A percentile compares a stretch with the other conserved stretches of the same genome.
These are phyloP conservation scores for Paramormyrops kingsleyae DNA, from an alignment of 2,113 vertebrate genomes.

Conservation along the genomic window DNA sequence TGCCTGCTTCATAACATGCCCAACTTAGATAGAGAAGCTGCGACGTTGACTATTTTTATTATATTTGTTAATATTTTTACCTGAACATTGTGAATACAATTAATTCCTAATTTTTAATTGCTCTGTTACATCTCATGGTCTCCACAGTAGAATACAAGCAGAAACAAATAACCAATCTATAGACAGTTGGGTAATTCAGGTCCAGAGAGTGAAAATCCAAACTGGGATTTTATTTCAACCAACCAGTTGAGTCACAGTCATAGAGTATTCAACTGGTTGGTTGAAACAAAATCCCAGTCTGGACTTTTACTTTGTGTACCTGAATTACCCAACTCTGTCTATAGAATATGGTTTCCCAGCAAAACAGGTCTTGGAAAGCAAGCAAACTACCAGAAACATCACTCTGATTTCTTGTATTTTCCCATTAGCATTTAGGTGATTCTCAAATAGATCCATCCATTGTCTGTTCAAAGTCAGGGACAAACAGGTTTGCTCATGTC, in stretches of 20 bases:
- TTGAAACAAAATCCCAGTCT: too few relatives aligned
- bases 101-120: neutral
- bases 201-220: too few relatives aligned
- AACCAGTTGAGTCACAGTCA: too few relatives aligned
- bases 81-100: neutral
- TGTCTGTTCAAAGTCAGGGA: neutral
- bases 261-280: too few relatives aligned
- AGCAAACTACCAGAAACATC: neutral
- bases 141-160: neutral
- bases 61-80: neutral
- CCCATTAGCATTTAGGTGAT: neutral
- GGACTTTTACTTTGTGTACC: too few relatives aligned
- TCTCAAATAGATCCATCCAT: neutral
- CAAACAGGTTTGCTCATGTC: neutral
- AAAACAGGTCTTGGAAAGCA: neutral
- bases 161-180: neutral
- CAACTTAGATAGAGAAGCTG: neutral
- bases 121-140: neutral
- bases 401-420: neutral
- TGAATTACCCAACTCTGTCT: too few relatives aligned
- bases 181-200: too few relatives aligned
- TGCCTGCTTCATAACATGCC: neutral
- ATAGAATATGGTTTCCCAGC: constrained; percentile 13
- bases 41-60: neutral
- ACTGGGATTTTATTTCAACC: too few relatives aligned